Conservation (phyloP, 2,113 vertebrate genomes). For the Ophiodon elongatus region DNA sequence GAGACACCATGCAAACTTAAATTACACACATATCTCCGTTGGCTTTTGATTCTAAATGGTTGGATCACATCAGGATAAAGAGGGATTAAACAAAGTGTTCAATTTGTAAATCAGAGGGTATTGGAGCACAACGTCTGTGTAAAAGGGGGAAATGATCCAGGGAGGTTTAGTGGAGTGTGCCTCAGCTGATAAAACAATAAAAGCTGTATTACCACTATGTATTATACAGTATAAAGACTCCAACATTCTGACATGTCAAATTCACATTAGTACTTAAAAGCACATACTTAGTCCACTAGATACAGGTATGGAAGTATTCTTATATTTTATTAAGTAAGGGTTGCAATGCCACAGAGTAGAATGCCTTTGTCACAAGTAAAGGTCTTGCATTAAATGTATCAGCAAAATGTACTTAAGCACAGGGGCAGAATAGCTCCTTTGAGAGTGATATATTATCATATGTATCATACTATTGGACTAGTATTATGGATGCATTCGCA, state of each 20-base stretch:
- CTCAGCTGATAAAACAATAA: conserved; percentile 45
- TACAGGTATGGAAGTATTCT: neutral
- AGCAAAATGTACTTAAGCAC: neutral
- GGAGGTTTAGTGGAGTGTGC: conserved; percentile 33
- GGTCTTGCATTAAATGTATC: neutral
- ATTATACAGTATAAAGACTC: conserved; percentile 18
- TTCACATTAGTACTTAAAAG: conserved; percentile 37
- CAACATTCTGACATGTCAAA: conserved; percentile 14
- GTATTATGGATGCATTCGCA: neutral
- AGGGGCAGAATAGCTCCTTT: neutral
- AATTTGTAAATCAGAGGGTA: conserved; percentile 61
- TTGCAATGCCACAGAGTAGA: neutral
- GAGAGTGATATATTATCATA: neutral
- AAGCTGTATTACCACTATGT: conserved; percentile 2
- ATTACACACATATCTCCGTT: conserved; percentile 54
- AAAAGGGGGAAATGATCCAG: conserved; percentile 6
- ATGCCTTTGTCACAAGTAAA: neutral
- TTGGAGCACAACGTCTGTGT: conserved; percentile 38
- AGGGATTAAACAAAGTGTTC: conserved; percentile 67
- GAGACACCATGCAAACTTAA: conserved; percentile 44
- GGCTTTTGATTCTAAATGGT: conserved; percentile 61
- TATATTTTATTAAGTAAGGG: neutral
- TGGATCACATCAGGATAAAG: conserved; percentile 60
- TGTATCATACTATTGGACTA: neutral
- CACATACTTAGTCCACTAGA: neutral